A percentile compares a stretch with the other conserved stretches of the same genome.
Evolutionary conservation across 2,113 vertebrate species (phyloP).

Genomic region (Spea bombifrons): DNA sequence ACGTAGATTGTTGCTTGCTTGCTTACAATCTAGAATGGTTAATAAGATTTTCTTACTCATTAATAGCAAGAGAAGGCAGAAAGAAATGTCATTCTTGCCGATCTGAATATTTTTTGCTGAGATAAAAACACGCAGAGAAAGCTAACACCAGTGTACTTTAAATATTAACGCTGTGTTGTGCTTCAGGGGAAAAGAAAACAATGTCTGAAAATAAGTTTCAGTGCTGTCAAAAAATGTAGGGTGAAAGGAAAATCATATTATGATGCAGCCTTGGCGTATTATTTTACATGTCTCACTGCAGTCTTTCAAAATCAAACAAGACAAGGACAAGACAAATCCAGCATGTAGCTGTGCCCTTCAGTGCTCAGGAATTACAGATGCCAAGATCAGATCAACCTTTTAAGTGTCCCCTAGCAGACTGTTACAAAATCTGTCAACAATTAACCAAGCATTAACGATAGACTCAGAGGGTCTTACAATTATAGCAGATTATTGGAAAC

Average conservation of each 20-base stretch:
- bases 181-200: too few species aligned
- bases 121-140: too few species aligned
- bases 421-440: conserved; percentile 47
- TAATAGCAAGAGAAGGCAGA: too few species aligned
- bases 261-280: conserved; percentile 44
- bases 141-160: too few species aligned
- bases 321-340: conserved; percentile 45
- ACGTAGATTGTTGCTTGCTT: too few species aligned
- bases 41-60: too few species aligned
- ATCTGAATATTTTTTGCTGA: too few species aligned
- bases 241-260: conserved; percentile 45
- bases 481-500: conserved; percentile 44
- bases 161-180: too few species aligned
- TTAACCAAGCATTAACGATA: conserved; percentile 48
- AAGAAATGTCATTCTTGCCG: too few species aligned
- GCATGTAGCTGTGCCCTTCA: conserved; percentile 39
- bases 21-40: too few species aligned
- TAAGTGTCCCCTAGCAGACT: conserved; percentile 36
- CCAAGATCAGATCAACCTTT: conserved; percentile 50
- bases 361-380: conserved; percentile 42
- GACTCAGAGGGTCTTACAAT: conserved; percentile 43
- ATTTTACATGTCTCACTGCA: neutral
- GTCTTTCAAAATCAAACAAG: conserved; percentile 42
- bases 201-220: too few species aligned
- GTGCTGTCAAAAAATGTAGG: too few species aligned